These are phyloP conservation scores for Cyanoderma ruficeps DNA, from an alignment of 2,113 vertebrate genomes.

Conservation along the genomic window DNA sequence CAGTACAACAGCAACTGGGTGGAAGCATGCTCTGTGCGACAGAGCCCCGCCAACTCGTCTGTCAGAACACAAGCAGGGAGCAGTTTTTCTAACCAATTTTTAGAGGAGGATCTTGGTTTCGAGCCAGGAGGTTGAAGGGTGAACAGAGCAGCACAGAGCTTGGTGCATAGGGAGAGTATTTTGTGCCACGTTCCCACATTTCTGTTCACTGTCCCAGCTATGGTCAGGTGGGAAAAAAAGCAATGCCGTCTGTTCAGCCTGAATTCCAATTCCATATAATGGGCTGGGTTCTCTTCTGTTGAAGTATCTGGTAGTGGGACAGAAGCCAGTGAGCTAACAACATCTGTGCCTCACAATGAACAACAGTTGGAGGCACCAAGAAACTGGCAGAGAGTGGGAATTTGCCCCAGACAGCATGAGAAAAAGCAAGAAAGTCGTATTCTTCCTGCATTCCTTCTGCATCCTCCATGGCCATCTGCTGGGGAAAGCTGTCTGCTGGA, in stretches of 20 bases:
- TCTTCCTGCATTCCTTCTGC: background rate
- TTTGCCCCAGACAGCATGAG: background rate
- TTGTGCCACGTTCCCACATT: background rate
- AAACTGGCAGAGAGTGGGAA: background rate
- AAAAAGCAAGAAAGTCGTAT: background rate
- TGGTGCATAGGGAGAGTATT: background rate
- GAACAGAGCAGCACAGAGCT: background rate
- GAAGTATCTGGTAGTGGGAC: background rate
- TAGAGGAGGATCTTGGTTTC: background rate
- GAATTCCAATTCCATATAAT: background rate
- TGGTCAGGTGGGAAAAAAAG: background rate
- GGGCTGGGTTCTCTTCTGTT: background rate
- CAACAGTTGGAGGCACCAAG: background rate
- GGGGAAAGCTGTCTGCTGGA: background rate
- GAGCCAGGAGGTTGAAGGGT: background rate
- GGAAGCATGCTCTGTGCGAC: accelerated
- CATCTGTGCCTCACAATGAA: background rate
- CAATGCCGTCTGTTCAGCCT: accelerated
- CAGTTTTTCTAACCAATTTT: background rate
- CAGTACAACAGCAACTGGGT: background rate
- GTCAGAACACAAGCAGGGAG: background rate
- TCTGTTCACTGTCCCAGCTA: background rate
- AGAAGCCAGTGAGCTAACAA: background rate
- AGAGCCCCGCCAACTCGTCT: background rate
- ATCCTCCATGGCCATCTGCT: background rate